phyloP scores from a whole-genome alignment of 2,797 vertebrate genomes.

The Etheostoma nigrum region DNA sequence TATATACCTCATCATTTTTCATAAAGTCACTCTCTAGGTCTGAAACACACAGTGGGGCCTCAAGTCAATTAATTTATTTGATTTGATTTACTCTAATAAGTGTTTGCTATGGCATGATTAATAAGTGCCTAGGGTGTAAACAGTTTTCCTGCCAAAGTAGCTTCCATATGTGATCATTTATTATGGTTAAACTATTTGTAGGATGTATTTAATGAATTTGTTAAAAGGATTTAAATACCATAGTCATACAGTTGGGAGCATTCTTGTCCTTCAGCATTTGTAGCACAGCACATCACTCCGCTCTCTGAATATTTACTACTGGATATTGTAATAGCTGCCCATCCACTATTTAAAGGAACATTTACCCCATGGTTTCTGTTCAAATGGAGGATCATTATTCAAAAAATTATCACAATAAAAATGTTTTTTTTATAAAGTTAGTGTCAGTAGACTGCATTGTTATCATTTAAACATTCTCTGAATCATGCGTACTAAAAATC shows the following conservation, averaged over 20 bases:
- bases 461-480: background rate
- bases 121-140: background rate
- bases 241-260: conserved; percentile 89
- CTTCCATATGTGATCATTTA: background rate
- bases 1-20: conserved; percentile 35
- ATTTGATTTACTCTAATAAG: background rate
- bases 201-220: background rate
- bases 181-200: background rate
- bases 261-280: conserved; percentile 86
- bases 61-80: conserved; percentile 10
- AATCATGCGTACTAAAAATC: conserved; percentile 8
- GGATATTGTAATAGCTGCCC: background rate
- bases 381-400: background rate
- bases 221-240: conserved; percentile 80
- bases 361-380: background rate
- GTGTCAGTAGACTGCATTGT: background rate
- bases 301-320: accelerated
- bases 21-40: conserved; percentile 16
- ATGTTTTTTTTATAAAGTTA: background rate
- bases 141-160: background rate
- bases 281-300: conserved; percentile 87
- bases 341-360: accelerated
- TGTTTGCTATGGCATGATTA: background rate
- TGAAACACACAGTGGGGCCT: conserved; percentile 50
- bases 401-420: background rate